phyloP scores from a whole-genome alignment of 2,113 vertebrate genomes.

The Chaenocephalus aceratus region DNA sequence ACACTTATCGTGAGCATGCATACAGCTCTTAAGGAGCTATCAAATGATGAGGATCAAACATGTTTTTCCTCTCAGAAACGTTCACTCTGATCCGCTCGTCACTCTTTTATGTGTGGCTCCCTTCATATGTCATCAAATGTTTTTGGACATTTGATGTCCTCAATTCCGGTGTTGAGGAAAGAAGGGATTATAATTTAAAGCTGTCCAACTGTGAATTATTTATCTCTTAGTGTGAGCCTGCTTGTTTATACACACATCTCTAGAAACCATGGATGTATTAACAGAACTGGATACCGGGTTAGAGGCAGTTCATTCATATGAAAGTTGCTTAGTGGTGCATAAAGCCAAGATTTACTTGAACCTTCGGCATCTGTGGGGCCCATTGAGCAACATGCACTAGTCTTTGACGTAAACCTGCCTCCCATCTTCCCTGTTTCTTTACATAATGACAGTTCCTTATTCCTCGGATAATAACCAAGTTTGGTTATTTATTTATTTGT shows the following conservation, averaged over 20 bases:
- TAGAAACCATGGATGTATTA: not conserved
- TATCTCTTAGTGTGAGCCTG: not conserved
- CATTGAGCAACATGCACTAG: not conserved
- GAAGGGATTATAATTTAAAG: constrained; percentile 5
- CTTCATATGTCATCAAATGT: constrained; percentile 9
- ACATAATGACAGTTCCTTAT: not conserved
- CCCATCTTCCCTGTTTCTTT: not conserved
- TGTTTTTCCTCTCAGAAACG: constrained; percentile 12
- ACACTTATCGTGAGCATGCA: constrained; percentile 45
- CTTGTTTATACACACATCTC: constrained; percentile 6
- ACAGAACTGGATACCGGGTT: not conserved
- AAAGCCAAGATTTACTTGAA: not conserved
- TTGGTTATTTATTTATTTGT: not conserved
- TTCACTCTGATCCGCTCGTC: constrained; percentile 40
- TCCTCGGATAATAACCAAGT: not conserved
- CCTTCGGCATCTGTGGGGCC: not conserved
- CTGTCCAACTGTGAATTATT: constrained; percentile 18
- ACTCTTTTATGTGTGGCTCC: constrained; percentile 14
- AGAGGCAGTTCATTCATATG: not conserved
- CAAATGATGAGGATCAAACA: constrained; percentile 47
- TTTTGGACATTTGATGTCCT: constrained; percentile 20
- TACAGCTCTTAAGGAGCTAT: constrained; percentile 46
- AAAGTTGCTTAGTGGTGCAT: not conserved
- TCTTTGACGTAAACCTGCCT: not conserved
- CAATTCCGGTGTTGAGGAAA: constrained; percentile 8